These are phyloP conservation scores for Panulirus ornatus DNA, from an alignment of 1,140 invertebrate genomes.

Conservation along the genomic window DNA sequence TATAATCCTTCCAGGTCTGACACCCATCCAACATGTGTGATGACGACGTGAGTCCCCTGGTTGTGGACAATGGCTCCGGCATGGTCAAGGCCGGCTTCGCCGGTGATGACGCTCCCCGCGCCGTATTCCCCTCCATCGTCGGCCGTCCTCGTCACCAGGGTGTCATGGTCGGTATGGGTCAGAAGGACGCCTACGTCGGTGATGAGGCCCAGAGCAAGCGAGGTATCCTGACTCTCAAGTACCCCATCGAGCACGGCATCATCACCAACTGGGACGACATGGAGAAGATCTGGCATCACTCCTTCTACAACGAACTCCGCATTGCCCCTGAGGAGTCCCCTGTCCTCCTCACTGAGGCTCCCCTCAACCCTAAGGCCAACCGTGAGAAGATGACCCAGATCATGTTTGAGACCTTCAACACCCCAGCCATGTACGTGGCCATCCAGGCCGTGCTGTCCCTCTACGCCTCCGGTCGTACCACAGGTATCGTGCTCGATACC, in stretches of 20 bases:
- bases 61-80: constrained; percentile 91
- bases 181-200: constrained; percentile 98
- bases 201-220: constrained; percentile 96
- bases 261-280: constrained; percentile 98
- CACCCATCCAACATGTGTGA: constrained; percentile 82
- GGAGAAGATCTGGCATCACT: constrained; percentile 98
- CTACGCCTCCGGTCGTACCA: constrained; percentile 89
- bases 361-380: constrained; percentile 94
- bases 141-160: constrained; percentile 83
- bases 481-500: constrained; percentile 73
- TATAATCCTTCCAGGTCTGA: too few relatives aligned
- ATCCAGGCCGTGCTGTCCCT: constrained; percentile 94
- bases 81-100: constrained; percentile 99
- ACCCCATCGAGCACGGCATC: constrained; percentile 96
- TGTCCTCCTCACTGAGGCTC: constrained; percentile 93
- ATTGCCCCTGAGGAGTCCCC: constrained; percentile 96
- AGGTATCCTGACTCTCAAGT: constrained; percentile 92
- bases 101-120: constrained; percentile 95
- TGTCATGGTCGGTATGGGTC: constrained; percentile 99
- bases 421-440: constrained; percentile 93
- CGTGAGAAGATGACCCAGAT: constrained; percentile 85
- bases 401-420: constrained; percentile 81
- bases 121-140: constrained; percentile 91
- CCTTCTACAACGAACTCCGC: constrained; percentile 96
- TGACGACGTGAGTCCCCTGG: constrained; percentile 83